phyloP scores from a whole-genome alignment of 2,888 invertebrate genomes.

The Aproaerema taeniolella region DNA sequence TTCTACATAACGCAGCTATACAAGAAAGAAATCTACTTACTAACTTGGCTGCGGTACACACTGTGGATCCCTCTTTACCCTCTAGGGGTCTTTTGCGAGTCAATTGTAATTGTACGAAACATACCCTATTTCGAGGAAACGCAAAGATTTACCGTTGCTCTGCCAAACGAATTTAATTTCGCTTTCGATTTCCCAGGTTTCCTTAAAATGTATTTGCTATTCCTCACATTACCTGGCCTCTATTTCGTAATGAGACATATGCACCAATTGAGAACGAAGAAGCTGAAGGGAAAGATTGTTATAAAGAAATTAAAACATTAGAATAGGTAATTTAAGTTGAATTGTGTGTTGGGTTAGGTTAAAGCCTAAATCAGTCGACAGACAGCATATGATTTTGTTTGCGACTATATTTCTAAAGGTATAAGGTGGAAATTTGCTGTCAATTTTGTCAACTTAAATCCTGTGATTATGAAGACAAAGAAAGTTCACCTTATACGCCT shows the following conservation, averaged over 20 bases:
- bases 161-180: constrained; percentile 92
- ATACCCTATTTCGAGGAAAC: constrained; percentile 95
- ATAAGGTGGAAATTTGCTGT: no score
- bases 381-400: no score
- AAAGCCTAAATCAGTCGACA: no score
- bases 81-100: constrained; percentile 91
- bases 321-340: constrained; percentile 15
- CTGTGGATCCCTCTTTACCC: constrained; percentile 97
- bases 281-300: constrained; percentile 73
- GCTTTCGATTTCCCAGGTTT: constrained; percentile 91
- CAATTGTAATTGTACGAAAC: constrained; percentile 86
- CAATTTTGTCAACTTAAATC: no score
- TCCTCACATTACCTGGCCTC: constrained; percentile 86
- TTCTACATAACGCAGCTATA: constrained; percentile 91
- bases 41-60: constrained; percentile 96
- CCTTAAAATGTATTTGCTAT: constrained; percentile 85
- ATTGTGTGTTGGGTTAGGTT: no score
- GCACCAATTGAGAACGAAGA: constrained; percentile 84
- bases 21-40: constrained; percentile 82
- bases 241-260: constrained; percentile 90
- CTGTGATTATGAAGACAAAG: no score
- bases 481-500: no score
- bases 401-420: no score
- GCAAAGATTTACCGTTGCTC: constrained; percentile 81
- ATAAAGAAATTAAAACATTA: constrained; percentile 66